These are phyloP conservation scores for Steatocranus sp. DNA, from an alignment of 2,797 vertebrate genomes.

Conservation along the genomic window DNA sequence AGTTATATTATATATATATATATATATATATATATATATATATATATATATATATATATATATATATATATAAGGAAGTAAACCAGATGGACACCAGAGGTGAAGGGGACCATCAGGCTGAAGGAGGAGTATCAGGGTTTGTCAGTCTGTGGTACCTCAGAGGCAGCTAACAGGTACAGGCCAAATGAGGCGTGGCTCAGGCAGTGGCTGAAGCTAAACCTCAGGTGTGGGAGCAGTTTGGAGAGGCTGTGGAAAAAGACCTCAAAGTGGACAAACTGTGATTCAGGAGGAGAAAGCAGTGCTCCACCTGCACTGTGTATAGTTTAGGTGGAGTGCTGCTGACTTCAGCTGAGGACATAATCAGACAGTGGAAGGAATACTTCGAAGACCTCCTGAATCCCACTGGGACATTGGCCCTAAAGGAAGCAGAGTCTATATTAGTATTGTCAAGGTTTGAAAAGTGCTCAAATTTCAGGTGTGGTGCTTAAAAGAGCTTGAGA, in stretches of 20 bases:
- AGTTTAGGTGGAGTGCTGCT: neutral
- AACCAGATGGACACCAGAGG: accelerated
- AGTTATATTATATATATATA: no score
- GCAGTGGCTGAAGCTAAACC: neutral
- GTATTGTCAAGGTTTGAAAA: neutral
- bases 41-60: no score
- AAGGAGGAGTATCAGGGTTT: neutral
- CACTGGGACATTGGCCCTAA: neutral
- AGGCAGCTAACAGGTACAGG: accelerated
- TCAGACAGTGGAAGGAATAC: neutral
- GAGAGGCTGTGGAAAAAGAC: neutral
- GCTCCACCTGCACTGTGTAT: neutral
- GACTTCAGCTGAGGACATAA: neutral
- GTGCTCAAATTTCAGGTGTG: neutral
- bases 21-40: no score
- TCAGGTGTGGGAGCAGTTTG: neutral
- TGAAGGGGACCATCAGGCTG: neutral
- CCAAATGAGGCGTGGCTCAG: neutral
- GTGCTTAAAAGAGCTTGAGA: neutral
- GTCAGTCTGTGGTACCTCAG: neutral
- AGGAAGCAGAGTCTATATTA: neutral
- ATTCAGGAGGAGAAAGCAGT: neutral
- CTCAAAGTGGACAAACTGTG: neutral
- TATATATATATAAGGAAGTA: no score
- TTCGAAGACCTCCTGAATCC: accelerated